These are phyloP conservation scores for Onchidella celtica DNA, from an alignment of 2,888 invertebrate genomes.

Conservation along the genomic window DNA sequence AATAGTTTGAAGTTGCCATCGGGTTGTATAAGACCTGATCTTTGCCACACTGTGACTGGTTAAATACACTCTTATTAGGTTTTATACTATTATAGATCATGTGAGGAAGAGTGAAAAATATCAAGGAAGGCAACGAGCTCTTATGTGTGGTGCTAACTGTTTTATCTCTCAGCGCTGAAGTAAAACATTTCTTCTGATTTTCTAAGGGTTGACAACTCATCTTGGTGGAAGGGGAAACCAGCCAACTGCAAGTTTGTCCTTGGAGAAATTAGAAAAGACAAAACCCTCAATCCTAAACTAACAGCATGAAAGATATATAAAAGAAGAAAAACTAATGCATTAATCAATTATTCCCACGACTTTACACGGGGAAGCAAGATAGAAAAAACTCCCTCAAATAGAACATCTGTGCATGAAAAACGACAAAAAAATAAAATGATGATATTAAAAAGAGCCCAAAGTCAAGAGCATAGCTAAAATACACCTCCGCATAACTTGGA, in stretches of 20 bases:
- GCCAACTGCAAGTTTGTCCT: not conserved
- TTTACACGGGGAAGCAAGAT: too few species aligned
- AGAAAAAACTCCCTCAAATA: too few species aligned
- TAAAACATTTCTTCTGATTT: too few species aligned
- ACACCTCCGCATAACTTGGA: not conserved
- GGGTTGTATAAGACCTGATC: too few species aligned
- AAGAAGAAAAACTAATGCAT: not conserved
- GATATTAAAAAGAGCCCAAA: not conserved
- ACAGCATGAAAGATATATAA: not conserved
- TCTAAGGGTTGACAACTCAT: not conserved
- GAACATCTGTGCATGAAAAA: too few species aligned
- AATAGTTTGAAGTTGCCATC: too few species aligned
- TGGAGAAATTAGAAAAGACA: not conserved
- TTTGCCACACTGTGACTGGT: too few species aligned
- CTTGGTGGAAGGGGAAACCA: not conserved
- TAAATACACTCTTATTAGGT: too few species aligned
- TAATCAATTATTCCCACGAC: too few species aligned
- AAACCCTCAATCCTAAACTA: not conserved
- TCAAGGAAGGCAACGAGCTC: too few species aligned
- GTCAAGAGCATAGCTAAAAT: not conserved
- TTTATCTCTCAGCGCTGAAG: not conserved
- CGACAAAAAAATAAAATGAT: not conserved
- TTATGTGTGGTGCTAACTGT: not conserved
- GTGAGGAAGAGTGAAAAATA: too few species aligned
- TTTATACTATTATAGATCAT: too few species aligned